Evolutionary conservation across 2,888 invertebrate species (phyloP).

Genomic region (Pseudococcus longispinus): DNA sequence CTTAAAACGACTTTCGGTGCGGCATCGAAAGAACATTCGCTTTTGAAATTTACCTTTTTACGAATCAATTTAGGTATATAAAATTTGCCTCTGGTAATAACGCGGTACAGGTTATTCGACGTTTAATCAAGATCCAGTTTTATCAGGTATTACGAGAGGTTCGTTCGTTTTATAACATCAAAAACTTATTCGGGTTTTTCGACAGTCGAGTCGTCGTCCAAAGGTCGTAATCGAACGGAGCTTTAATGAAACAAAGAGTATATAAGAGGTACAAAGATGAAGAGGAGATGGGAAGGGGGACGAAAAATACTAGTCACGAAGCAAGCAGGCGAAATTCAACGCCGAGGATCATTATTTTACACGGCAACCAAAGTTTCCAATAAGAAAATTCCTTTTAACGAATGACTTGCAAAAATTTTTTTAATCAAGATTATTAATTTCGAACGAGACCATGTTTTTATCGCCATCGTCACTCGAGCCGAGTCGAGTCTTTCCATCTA

Average conservation of each 20-base stretch:
- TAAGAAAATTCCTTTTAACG: slow-evolving; percentile 38
- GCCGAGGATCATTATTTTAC: slow-evolving; percentile 5
- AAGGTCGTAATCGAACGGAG: background rate
- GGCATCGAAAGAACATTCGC: background rate
- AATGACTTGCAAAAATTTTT: slow-evolving; percentile 40
- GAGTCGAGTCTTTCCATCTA: background rate
- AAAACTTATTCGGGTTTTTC: background rate
- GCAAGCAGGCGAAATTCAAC: background rate
- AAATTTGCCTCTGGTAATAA: background rate
- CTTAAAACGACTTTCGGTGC: background rate
- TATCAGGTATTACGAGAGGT: background rate
- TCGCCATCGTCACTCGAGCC: background rate
- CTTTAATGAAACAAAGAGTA: background rate
- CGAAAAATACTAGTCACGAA: background rate
- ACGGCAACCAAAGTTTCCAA: slow-evolving; percentile 27
- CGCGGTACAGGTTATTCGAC: background rate
- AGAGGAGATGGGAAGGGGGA: background rate
- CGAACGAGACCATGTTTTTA: slow-evolving; percentile 1
- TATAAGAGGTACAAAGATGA: background rate
- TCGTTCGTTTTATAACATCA: background rate
- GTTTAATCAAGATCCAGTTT: background rate
- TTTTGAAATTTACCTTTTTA: background rate
- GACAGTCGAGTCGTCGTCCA: no score
- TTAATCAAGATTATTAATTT: slow-evolving; percentile 50
- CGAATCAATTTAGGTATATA: background rate